These are phyloP conservation scores for Drosophila mauritiana DNA, from an alignment of 1,140 invertebrate species.

Conservation along the genomic window DNA sequence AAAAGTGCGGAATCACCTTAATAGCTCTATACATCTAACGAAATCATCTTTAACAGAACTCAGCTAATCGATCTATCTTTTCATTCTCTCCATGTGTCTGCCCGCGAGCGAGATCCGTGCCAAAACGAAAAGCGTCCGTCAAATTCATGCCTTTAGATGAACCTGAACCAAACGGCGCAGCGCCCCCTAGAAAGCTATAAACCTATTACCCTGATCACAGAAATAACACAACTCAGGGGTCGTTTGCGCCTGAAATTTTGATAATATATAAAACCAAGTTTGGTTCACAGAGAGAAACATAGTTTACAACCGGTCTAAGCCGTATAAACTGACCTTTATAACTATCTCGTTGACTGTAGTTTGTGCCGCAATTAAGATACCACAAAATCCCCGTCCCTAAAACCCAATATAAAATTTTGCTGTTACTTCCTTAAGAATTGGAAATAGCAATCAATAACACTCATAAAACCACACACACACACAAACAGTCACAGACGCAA, in stretches of 20 bases:
- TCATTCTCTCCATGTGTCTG: slow-evolving; percentile 43
- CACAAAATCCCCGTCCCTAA: not conserved
- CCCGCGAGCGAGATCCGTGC: slow-evolving; percentile 73
- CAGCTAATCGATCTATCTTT: slow-evolving; percentile 53
- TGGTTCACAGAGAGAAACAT: slow-evolving; percentile 34
- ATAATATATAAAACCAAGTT: slow-evolving; percentile 13
- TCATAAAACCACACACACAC: slow-evolving; percentile 1
- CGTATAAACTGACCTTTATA: slow-evolving; percentile 83
- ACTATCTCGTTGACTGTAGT: slow-evolving; percentile 84
- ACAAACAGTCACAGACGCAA: slow-evolving; percentile 17
- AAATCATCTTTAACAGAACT: slow-evolving; percentile 39
- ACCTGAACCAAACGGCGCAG: slow-evolving; percentile 78
- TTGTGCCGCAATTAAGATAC: slow-evolving; percentile 77
- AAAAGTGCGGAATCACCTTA: slow-evolving; percentile 24
- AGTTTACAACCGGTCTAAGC: slow-evolving; percentile 30
- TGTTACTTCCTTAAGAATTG: slow-evolving; percentile 4
- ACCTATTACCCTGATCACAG: not conserved
- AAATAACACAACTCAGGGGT: slow-evolving; percentile 8
- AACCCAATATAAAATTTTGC: not conserved
- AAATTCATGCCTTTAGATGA: slow-evolving; percentile 85
- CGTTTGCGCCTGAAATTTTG: slow-evolving; percentile 15
- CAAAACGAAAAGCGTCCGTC: slow-evolving; percentile 84
- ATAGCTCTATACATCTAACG: slow-evolving; percentile 36
- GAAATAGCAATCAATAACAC: slow-evolving; percentile 13
- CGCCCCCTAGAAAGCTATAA: slow-evolving; percentile 14